A percentile compares a stretch with the other conserved stretches of the same genome.
Conservation (phyloP, 2,113 vertebrate genomes). For the Hemiprocne comata region DNA sequence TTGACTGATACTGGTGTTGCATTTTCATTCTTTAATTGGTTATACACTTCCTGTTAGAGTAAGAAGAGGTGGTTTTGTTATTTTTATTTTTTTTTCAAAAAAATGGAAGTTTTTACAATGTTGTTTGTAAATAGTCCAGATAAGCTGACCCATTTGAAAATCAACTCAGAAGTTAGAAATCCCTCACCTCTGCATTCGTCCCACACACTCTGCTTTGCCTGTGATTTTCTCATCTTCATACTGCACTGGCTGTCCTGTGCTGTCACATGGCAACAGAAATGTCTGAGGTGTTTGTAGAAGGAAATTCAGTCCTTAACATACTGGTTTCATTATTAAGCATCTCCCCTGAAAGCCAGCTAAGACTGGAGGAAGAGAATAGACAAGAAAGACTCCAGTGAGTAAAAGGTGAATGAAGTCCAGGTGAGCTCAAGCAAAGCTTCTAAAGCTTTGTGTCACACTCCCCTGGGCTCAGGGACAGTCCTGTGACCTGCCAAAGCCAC, state of each 20-base stretch:
- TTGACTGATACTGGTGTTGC: neutral
- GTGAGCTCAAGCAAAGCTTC: neutral
- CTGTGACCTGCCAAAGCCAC: neutral
- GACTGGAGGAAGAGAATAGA: neutral
- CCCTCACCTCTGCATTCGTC: neutral
- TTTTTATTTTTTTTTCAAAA: too few relatives aligned
- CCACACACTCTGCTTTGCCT: neutral
- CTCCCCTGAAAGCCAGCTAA: neutral
- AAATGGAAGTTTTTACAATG: neutral
- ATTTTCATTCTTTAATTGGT: neutral
- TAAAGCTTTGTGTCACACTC: rapidly evolving
- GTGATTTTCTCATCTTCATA: neutral
- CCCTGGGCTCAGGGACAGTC: neutral
- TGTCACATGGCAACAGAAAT: neutral
- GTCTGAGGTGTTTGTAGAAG: neutral
- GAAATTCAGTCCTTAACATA: neutral
- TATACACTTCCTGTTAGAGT: neutral
- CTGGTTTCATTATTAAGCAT: neutral
- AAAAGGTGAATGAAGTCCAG: neutral
- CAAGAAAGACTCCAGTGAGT: neutral
- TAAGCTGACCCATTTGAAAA: neutral
- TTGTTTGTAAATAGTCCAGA: neutral
- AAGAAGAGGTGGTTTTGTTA: neutral
- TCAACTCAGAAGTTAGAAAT: neutral
- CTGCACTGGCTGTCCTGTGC: neutral